Conservation (phyloP, 2,113 vertebrate genomes). For the Pongo abelii region DNA sequence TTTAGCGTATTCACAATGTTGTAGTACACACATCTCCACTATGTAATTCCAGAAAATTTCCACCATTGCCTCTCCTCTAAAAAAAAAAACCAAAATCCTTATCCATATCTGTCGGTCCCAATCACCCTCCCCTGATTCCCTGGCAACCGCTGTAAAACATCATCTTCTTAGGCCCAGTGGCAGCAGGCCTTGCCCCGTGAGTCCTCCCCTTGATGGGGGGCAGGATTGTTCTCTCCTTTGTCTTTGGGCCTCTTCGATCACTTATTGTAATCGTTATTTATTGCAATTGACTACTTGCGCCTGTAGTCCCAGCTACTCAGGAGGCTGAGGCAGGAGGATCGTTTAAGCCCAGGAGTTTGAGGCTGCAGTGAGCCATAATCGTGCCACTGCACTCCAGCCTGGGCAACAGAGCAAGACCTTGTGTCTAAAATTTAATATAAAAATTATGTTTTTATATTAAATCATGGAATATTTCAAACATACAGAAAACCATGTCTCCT, state of each 20-base stretch:
- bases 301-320: too few relatives aligned
- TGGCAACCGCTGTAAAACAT: neutral
- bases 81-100: neutral
- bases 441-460: neutral
- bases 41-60: neutral
- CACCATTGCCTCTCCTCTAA: neutral
- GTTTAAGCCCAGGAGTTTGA: too few relatives aligned
- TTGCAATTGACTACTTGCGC: too few relatives aligned
- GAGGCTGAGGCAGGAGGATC: too few relatives aligned
- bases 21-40: neutral
- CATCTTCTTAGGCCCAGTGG: neutral
- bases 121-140: accelerated
- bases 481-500: neutral
- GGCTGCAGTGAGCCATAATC: too few relatives aligned
- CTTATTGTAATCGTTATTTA: neutral
- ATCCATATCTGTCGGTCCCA: neutral
- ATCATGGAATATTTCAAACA: neutral
- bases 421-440: too few relatives aligned
- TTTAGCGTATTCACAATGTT: neutral
- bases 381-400: too few relatives aligned
- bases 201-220: neutral
- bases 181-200: neutral
- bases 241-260: neutral
- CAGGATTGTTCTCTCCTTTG: neutral
- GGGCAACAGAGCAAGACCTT: too few relatives aligned